Evolutionary conservation across 2,888 invertebrate species (phyloP).

Genomic region (Acanthoscelides obtectus): DNA sequence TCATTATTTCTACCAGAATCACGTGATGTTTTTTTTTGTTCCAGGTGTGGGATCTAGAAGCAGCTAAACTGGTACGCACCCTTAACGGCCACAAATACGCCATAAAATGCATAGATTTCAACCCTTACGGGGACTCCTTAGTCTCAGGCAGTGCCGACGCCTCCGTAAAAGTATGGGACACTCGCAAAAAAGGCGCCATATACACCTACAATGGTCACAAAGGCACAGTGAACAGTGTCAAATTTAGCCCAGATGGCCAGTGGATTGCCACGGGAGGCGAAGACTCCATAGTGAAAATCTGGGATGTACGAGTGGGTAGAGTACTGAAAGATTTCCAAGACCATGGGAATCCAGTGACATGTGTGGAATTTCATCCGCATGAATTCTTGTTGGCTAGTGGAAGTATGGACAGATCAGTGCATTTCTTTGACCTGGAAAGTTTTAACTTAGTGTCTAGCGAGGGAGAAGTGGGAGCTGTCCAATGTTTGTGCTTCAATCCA

Average conservation of each 20-base stretch:
- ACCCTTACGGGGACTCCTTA: constrained; percentile 92
- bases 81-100: constrained; percentile 84
- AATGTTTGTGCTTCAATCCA: constrained; percentile 79
- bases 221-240: constrained; percentile 82
- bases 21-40: too few species aligned
- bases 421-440: constrained; percentile 94
- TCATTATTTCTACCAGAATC: too few species aligned
- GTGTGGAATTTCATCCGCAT: constrained; percentile 94
- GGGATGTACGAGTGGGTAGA: constrained; percentile 91
- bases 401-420: constrained; percentile 81
- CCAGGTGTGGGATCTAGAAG: constrained; percentile 81
- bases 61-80: constrained; percentile 86
- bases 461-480: constrained; percentile 43
- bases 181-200: constrained; percentile 89
- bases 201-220: constrained; percentile 92
- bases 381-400: constrained; percentile 92
- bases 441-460: constrained; percentile 57
- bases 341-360: constrained; percentile 79
- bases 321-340: constrained; percentile 83
- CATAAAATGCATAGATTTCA: constrained; percentile 87
- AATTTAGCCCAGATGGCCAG: constrained; percentile 96
- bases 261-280: constrained; percentile 97
- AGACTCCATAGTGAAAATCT: constrained; percentile 78
- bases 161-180: constrained; percentile 92
- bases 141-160: constrained; percentile 93